phyloP scores from a whole-genome alignment of 2,113 vertebrate species.

The Phrynosoma blainvillii region DNA sequence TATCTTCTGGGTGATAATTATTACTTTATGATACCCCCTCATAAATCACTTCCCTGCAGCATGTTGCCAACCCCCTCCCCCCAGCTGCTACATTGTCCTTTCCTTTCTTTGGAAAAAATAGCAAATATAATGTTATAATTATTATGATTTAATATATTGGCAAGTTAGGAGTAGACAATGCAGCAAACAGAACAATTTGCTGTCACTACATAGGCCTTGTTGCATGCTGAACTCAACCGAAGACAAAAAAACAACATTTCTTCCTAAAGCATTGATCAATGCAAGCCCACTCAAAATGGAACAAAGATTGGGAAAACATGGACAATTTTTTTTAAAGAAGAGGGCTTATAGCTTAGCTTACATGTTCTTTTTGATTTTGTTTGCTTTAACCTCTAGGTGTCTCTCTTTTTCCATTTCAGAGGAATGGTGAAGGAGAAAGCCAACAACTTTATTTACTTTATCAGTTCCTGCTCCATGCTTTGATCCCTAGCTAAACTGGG shows the following conservation, averaged over 20 bases:
- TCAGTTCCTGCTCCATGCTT: slow-evolving; percentile 13
- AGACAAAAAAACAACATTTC: background rate
- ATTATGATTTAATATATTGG: background rate
- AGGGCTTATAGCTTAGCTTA: background rate
- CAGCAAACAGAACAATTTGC: background rate
- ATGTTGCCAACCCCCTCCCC: too few relatives aligned
- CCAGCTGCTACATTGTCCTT: too few relatives aligned
- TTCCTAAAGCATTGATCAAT: background rate
- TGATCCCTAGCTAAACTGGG: slow-evolving; percentile 28
- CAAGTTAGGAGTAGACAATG: background rate
- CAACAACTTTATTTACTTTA: slow-evolving; percentile 21
- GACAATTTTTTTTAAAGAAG: background rate
- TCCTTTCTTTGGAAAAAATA: too few relatives aligned
- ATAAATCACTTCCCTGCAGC: too few relatives aligned
- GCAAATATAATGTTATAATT: too few relatives aligned
- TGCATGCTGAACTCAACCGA: background rate
- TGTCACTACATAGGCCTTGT: background rate
- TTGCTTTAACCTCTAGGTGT: slow-evolving; percentile 60
- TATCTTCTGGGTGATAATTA: too few relatives aligned
- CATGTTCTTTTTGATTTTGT: background rate
- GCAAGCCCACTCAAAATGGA: background rate
- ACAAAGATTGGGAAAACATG: background rate
- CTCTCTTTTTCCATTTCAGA: slow-evolving; percentile 51
- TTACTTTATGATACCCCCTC: too few relatives aligned
- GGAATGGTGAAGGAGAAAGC: background rate